Base-by-base conservation (phyloP, 2,888 invertebrate genomes). In the Acleris literana region DNA sequence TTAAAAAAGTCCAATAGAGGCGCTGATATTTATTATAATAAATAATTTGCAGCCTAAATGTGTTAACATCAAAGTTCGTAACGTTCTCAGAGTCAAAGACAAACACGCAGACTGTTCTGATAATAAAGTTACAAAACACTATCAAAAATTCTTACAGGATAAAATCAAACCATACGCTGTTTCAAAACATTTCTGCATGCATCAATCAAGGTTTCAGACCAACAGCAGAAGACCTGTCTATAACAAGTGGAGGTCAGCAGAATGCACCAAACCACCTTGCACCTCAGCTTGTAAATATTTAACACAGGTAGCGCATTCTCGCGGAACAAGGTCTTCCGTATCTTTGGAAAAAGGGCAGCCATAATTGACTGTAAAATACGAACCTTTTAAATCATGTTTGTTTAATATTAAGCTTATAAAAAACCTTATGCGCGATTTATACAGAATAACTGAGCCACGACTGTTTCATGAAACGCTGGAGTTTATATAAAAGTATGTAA, bases 201-300 rank as follows among this genome's bases (percentile, higher is more conserved):
- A 29, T 55, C 44, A 65, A 49, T 54, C 43, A n/a, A 49, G 43
- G 55, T 29, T 51, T 29, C 25, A 53, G 48, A 60, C 22, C 44
- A 46, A 54, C 39, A 49, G 44, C 22, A 22, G 29, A 20, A n/a
- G 13, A 49, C 48, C 22, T 29, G 22, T 39, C 25, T 59, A 55
- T 49, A 49, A 49, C 29, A n/a, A 48, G 52, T 52, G 17, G 52
- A 57, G 61, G 62, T 22, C 62, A 56, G 62, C 51, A 61, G 62
- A 66, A 49, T 51, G 18, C 56, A 66, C 66, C 66, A 25, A 61
- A 66, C 66, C 48, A 53, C 66, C 66, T 66, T 66, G 66, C 66
- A 60, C 22, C 22, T 43, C 56, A 49, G 51, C 46, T 62, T 62
- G 66, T 66, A 61, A 62, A 62, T 62, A 66, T 66, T 66, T 62